Conservation (phyloP, 2,888 invertebrate species). For the Thecocarcelia acutangulata region DNA sequence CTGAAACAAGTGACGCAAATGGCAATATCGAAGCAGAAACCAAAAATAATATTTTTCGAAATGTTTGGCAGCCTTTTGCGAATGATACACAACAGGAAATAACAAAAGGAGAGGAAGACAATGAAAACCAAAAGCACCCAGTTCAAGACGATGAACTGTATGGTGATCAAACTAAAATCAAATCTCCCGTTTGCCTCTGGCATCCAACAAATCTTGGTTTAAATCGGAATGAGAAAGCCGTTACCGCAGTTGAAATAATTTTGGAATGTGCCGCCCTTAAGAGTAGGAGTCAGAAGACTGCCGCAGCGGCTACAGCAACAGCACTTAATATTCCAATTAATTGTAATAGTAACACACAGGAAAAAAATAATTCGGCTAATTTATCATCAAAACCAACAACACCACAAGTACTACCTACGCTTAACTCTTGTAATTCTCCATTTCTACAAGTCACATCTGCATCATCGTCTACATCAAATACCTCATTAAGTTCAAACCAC, state of each 20-base stretch:
- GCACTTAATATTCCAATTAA: not conserved
- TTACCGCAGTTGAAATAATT: slow-evolving; percentile 75
- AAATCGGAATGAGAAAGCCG: slow-evolving; percentile 56
- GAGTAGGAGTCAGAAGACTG: slow-evolving; percentile 29
- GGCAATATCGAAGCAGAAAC: slow-evolving; percentile 14
- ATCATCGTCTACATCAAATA: slow-evolving; percentile 44
- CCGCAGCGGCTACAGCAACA: not conserved
- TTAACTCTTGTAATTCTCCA: slow-evolving; percentile 27
- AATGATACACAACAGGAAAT: slow-evolving; percentile 6
- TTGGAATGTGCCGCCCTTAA: slow-evolving; percentile 74
- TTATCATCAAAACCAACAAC: slow-evolving; percentile 28
- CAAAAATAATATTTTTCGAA: slow-evolving; percentile 32
- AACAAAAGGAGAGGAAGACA: slow-evolving; percentile 4
- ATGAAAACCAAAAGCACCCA: not conserved
- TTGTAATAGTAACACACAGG: slow-evolving; percentile 11
- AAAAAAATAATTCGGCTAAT: not conserved
- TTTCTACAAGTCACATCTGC: slow-evolving; percentile 49
- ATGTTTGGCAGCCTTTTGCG: slow-evolving; percentile 49
- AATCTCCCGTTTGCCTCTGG: slow-evolving; percentile 75
- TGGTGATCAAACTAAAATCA: slow-evolving; percentile 1
- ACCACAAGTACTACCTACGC: slow-evolving; percentile 24
- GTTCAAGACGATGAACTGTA: not conserved
- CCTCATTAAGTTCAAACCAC: slow-evolving; percentile 40
- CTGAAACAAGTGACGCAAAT: slow-evolving; percentile 24
- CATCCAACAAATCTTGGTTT: slow-evolving; percentile 71